Base-by-base conservation (phyloP, 2,113 vertebrate species). In the Pao palembangensis region DNA sequence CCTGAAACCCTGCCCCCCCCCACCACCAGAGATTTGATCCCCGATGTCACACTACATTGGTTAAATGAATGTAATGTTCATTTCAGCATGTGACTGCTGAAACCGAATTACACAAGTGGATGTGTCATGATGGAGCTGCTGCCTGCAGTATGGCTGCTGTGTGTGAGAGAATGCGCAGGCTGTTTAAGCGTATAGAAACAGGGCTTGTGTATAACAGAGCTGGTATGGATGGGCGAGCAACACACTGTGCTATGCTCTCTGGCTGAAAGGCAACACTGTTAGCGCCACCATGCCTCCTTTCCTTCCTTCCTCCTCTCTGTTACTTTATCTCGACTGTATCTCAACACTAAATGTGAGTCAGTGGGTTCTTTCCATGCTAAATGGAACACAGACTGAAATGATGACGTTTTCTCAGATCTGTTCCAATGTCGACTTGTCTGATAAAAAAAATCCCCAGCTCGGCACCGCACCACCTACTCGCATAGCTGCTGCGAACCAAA, bases 251-350 rank as follows among this genome's bases (percentile, higher is more conserved):
- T 52, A 65, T 67, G 67, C 61, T 69, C 71, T 58, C 73, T 76
- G 82, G 78, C 73, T 84, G 75, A 90, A 89, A 89, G 86, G 71
- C 81, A 60, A 54, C 79, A 88, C 74, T 88, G 84, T 88, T 87
- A 54, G 18, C 14, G n/a, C 15, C 55, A n/a, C 17, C 12, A 16
- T 15, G 5, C 64, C 48, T 41, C 23, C 19, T 23, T 46, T 42
- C 20, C 49, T 43, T 44, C 31, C 19, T 59, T 64, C 10, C 62
- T 53, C 4, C 2, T 65, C 58, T 54, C 55, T 21, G 64, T 66
- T 19, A 3, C 51, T n/a, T 28, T n/a, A n/a, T 53, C 55, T 50
- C 18, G 50, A 48, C 28, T 59, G 55, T 61, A 51, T 23, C 41
- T 51, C 67, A 57, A 13, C 43, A 13, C 43, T 5, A 28, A 28